Base-by-base conservation (phyloP, 1,140 invertebrate species). In the Trachymyrmex cornetzi region DNA sequence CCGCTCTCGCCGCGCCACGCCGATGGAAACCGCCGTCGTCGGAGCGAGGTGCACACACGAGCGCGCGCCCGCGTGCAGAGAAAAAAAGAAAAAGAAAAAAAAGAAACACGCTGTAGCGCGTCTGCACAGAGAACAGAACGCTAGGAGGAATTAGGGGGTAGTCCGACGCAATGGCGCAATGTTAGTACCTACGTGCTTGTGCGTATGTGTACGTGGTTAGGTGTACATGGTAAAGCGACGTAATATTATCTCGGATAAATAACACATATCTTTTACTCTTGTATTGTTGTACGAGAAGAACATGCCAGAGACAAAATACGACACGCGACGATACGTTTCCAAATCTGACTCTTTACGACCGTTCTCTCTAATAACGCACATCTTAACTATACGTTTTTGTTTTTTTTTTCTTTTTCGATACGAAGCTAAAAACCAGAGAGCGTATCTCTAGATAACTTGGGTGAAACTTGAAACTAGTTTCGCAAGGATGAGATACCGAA, bases 11-110 rank as follows among this genome's bases (percentile, higher is more conserved):
- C 30, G 30, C 30, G 30, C 34, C 84, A 72, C 74, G 63, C 74
- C 88, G 77, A 87, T 77, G 77, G 77, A 88, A 86, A 88, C 61
- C 86, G 66, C 64, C 86, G 59, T 77, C 71, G 82, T 86, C 71
- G 75, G 75, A 53, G 67, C 87, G 48, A 81, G 74, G 64, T 74
- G 80, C 55, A 61, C 80, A 74, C 55, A 59, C 34, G 24, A 16
- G 22, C 27, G 19, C 61, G 61, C 44, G 61, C 7, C 12, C 63
- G 30, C 14, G 22, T 30, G 59, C 19, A 48, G 19, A 67, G 27
- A 24, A 59, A 59, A 24, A 77, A 6, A 44, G 7, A 44, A 38
- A 2, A 19, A 1, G 2, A 24, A 19, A 12, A 22, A 34, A 57
- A 34, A 48, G 38, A n/a, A 61, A 74, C 67, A 71, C 22, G 34